Evolutionary conservation across 2,113 vertebrate genomes (phyloP).

Genomic region (Tringa solitaria): DNA sequence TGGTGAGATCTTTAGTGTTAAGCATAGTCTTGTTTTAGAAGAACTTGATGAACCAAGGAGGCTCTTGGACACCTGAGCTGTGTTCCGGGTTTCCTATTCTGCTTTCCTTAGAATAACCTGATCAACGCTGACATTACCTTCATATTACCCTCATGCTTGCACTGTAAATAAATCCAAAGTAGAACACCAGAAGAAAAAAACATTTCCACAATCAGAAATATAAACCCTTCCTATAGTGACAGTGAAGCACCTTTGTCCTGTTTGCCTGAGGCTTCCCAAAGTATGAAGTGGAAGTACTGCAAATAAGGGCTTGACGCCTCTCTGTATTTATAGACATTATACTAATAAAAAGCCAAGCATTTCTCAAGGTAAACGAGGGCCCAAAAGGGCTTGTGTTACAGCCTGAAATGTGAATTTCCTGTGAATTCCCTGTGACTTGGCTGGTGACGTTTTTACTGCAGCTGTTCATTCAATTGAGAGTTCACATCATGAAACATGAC

Average conservation of each 20-base stretch:
- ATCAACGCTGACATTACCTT: neutral
- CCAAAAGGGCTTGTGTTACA: neutral
- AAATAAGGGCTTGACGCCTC: neutral
- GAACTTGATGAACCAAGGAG: neutral
- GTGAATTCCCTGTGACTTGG: conserved; percentile 16
- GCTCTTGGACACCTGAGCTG: neutral
- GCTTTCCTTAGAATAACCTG: neutral
- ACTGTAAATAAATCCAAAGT: neutral
- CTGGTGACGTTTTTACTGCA: conserved; percentile 51
- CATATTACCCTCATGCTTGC: neutral
- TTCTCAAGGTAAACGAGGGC: neutral
- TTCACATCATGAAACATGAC: conserved; percentile 44
- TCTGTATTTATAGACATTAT: neutral
- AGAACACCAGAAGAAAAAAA: neutral
- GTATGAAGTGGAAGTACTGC: neutral
- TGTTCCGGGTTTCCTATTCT: neutral
- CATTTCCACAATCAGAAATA: neutral
- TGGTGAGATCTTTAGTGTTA: neutral
- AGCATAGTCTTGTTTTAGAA: neutral
- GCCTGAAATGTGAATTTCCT: neutral
- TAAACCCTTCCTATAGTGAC: neutral
- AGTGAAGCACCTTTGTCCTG: rapidly evolving
- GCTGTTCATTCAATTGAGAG: conserved; percentile 69
- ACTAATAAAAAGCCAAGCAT: neutral
- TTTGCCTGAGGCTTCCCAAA: rapidly evolving